Evolutionary conservation across 2,113 vertebrate species (phyloP).

Genomic region (Cisticola juncidis): DNA sequence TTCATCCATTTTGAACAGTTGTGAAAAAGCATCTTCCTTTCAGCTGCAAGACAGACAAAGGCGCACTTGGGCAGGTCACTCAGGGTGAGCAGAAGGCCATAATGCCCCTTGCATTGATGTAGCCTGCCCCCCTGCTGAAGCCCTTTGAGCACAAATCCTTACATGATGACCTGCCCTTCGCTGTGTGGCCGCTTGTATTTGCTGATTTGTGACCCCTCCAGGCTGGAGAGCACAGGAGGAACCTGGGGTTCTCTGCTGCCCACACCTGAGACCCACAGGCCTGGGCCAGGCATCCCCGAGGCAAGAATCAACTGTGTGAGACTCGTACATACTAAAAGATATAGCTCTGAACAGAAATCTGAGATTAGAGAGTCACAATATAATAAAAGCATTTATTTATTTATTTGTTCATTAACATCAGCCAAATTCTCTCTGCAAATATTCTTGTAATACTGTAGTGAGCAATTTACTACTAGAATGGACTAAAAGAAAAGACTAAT

Average conservation of each 20-base stretch:
- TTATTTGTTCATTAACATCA: background rate
- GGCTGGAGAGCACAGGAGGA: background rate
- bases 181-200: background rate
- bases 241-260: background rate
- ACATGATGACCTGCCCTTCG: background rate
- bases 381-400: background rate
- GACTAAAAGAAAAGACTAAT: background rate
- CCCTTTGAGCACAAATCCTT: background rate
- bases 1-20: slow-evolving; percentile 13
- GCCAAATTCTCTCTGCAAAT: background rate
- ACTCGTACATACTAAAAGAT: background rate
- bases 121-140: background rate
- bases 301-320: background rate
- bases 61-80: background rate
- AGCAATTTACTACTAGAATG: background rate
- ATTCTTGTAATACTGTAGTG: background rate
- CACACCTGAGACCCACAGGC: background rate
- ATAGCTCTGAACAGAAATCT: background rate
- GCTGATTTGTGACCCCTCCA: background rate
- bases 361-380: background rate
- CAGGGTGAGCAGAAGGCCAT: background rate
- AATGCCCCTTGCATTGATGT: background rate
- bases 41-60: background rate
- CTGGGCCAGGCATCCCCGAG: background rate
- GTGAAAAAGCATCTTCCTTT: slow-evolving; percentile 27